Evolutionary conservation across 2,113 vertebrate species (phyloP).

Genomic region (Rhagologus leucostigma): DNA sequence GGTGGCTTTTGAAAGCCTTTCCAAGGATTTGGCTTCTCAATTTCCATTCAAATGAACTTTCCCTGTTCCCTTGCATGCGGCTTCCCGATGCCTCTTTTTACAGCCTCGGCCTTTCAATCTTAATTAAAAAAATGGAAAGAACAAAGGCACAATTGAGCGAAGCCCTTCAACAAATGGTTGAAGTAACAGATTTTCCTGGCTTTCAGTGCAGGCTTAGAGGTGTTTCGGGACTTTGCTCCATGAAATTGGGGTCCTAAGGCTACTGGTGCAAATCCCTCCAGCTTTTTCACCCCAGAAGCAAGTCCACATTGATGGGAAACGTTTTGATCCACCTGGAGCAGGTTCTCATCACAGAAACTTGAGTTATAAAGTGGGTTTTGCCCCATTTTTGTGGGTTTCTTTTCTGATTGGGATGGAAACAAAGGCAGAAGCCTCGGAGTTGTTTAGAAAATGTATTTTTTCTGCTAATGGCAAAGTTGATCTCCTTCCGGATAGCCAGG

Average conservation of each 20-base stretch:
- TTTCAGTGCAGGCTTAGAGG: neutral
- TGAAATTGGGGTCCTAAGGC: slow-evolving; percentile 14
- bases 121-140: slow-evolving; percentile 46
- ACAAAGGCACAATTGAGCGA: neutral
- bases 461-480: neutral
- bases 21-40: slow-evolving; percentile 16
- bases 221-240: neutral
- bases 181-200: neutral
- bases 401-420: neutral
- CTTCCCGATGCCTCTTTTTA: neutral
- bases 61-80: neutral
- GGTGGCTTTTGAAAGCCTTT: slow-evolving; percentile 40
- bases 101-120: neutral
- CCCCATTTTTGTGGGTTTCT: neutral
- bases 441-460: neutral
- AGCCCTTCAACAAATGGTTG: neutral
- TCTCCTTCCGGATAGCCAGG: neutral
- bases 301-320: neutral
- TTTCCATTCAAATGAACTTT: slow-evolving; percentile 43
- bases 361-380: neutral
- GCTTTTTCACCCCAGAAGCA: neutral
- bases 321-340: neutral
- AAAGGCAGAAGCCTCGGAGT: neutral
- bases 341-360: neutral
- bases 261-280: neutral